A percentile compares a stretch with the other conserved stretches of the same genome.
phyloP scores from a whole-genome alignment of 2,888 invertebrate species.

The Octonoba sinensis region DNA sequence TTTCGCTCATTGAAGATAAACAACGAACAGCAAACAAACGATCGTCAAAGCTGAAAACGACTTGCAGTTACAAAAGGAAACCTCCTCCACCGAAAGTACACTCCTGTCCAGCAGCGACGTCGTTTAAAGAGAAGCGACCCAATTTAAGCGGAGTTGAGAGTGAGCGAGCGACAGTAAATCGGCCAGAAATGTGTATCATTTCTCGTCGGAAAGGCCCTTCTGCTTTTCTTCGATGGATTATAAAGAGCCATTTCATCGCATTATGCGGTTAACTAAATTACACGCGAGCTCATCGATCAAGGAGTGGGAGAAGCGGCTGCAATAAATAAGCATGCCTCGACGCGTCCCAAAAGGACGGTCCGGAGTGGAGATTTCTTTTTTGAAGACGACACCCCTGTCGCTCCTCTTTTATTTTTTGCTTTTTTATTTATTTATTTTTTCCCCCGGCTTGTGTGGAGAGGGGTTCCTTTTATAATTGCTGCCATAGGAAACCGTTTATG shows the following conservation, averaged over 20 bases:
- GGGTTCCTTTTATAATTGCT: conserved; percentile 19
- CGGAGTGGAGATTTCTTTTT: not conserved
- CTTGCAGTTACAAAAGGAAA: too few relatives aligned
- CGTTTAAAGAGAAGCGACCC: conserved; percentile 15
- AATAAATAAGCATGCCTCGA: conserved; percentile 47
- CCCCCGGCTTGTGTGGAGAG: too few relatives aligned
- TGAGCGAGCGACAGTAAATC: conserved; percentile 35
- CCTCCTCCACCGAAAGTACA: too few relatives aligned
- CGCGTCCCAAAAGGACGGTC: conserved; percentile 15
- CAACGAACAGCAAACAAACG: too few relatives aligned
- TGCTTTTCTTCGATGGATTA: conserved; percentile 58
- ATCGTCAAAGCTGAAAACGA: too few relatives aligned
- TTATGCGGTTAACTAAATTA: conserved; percentile 63
- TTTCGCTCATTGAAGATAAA: too few relatives aligned
- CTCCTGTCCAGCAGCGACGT: not conserved
- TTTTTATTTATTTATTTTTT: not conserved
- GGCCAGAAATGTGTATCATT: conserved; percentile 57
- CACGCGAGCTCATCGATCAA: conserved; percentile 51
- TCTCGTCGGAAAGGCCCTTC: conserved; percentile 46
- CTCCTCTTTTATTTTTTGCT: not conserved
- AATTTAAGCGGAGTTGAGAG: conserved; percentile 12
- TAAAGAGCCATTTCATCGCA: conserved; percentile 59
- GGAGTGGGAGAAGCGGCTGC: conserved; percentile 10
- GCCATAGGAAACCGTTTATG: not conserved
- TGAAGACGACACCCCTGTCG: not conserved